Conservation (phyloP, 1,140 invertebrate species). For the Bombus affinis region DNA sequence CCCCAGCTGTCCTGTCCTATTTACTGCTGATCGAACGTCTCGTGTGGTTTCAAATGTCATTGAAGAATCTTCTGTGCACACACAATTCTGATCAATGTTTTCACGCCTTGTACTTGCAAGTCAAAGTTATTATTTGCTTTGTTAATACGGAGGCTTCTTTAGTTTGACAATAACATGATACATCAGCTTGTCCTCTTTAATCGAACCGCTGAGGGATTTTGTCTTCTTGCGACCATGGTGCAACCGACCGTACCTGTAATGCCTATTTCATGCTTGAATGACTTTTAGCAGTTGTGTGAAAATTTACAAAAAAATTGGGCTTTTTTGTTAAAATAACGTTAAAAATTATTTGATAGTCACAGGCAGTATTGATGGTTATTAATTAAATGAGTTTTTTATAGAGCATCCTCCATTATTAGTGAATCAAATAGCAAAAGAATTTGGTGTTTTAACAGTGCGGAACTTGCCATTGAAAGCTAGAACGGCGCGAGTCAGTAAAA, state of each 20-base stretch:
- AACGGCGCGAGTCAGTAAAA: background rate
- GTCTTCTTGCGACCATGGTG: background rate
- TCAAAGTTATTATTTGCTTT: background rate
- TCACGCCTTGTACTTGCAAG: background rate
- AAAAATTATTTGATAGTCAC: background rate
- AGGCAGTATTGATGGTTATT: background rate
- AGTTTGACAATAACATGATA: background rate
- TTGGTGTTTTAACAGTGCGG: background rate
- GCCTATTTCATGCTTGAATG: background rate
- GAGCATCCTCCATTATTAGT: background rate
- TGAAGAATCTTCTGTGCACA: background rate
- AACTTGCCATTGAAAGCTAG: background rate
- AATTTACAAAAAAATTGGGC: background rate
- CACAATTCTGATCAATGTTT: constrained; percentile 36
- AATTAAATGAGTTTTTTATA: background rate
- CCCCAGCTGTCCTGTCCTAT: constrained; percentile 30
- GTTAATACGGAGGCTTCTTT: background rate
- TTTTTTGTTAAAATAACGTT: no score
- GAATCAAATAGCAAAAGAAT: background rate
- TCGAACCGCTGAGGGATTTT: background rate
- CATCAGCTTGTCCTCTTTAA: constrained; percentile 7
- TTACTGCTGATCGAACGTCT: constrained; percentile 53
- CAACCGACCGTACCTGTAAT: background rate
- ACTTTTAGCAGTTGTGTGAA: background rate
- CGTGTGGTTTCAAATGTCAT: constrained; percentile 42